Percentiles rank a stretch among this genome's conserved stretches.
phyloP scores from a whole-genome alignment of 2,113 vertebrate genomes.

The Vulpes lagopus region DNA sequence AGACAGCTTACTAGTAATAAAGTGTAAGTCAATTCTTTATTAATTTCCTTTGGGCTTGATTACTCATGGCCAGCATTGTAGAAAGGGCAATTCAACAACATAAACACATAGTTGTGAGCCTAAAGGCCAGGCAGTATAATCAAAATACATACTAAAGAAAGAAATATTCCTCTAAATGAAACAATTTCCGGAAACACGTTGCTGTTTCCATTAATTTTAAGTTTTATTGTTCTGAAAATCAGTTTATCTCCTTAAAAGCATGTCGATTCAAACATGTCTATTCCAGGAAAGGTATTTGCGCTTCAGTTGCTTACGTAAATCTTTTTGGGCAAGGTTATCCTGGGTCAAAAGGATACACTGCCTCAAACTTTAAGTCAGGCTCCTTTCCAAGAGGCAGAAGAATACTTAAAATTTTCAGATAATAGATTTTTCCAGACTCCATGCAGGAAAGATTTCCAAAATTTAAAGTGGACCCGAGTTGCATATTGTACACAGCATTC shows the following conservation, averaged over 20 bases:
- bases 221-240: neutral
- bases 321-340: neutral
- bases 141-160: neutral
- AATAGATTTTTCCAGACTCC: neutral
- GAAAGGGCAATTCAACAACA: neutral
- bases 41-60: neutral
- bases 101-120: neutral
- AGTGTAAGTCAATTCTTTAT: neutral
- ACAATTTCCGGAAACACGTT: neutral
- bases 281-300: neutral
- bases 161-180: neutral
- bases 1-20: neutral
- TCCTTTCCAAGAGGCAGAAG: neutral
- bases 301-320: neutral
- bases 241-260: neutral
- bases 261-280: neutral
- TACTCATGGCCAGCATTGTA: neutral
- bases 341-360: neutral
- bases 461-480: neutral
- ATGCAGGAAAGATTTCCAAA: slow-evolving; percentile 4
- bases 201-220: neutral
- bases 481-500: neutral
- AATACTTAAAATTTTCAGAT: neutral
- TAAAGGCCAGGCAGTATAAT: neutral
- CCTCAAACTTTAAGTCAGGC: neutral